Evolutionary conservation across 2,113 vertebrate genomes (phyloP).

Genomic region (Neoarius graeffei): DNA sequence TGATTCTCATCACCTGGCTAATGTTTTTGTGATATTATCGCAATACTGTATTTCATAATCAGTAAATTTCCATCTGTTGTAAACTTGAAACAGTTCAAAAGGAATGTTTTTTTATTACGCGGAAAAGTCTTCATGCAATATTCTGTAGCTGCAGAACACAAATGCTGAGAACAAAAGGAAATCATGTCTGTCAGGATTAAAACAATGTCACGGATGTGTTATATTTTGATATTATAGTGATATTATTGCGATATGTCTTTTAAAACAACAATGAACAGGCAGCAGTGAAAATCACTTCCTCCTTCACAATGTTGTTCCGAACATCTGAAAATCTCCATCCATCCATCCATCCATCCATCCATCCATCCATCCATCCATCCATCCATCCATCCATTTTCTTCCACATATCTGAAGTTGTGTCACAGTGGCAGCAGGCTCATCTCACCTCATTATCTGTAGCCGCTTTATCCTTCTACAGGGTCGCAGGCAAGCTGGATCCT

Average conservation of each 20-base stretch:
- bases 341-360: no score
- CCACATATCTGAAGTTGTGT: no score
- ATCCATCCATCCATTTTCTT: no score
- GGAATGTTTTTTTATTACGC: background rate
- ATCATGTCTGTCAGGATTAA: background rate
- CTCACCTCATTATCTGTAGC: no score
- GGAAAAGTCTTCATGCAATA: background rate
- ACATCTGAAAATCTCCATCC: no score
- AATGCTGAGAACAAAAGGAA: background rate
- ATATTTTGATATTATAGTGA: background rate
- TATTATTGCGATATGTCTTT: background rate
- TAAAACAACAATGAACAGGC: background rate
- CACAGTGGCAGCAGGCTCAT: no score
- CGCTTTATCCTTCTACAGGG: no score
- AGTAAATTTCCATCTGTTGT: background rate
- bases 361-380: no score
- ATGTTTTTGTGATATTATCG: background rate
- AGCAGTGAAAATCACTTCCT: background rate
- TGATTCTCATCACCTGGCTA: background rate
- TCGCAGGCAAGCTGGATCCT: no score
- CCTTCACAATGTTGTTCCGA: background rate
- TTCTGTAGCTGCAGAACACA: background rate
- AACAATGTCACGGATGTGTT: background rate
- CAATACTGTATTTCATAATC: background rate
- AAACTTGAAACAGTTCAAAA: background rate